Conservation (phyloP, 2,113 vertebrate genomes). For the Cyanoliseus patagonus region DNA sequence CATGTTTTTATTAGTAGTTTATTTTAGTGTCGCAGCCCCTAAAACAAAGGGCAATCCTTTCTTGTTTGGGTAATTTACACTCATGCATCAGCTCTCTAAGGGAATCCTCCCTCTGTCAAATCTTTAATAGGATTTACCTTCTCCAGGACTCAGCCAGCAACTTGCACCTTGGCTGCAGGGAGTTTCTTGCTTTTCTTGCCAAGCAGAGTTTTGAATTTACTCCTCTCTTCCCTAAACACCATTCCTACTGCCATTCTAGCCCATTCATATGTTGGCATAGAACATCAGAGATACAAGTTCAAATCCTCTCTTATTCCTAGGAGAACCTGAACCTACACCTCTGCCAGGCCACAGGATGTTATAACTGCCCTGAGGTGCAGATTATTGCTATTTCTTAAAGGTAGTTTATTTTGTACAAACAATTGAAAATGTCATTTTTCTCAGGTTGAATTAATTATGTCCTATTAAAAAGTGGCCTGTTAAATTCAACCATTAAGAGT, state of each 20-base stretch:
- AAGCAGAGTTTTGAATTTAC: neutral
- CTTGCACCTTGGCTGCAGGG: neutral
- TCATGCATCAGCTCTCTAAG: neutral
- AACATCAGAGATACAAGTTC: neutral
- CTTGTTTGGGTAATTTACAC: neutral
- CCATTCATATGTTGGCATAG: neutral
- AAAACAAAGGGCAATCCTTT: neutral
- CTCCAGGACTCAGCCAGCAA: neutral
- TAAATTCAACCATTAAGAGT: neutral
- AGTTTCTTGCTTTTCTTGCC: neutral
- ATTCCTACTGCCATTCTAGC: neutral
- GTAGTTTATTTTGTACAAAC: neutral
- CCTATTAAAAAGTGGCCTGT: accelerated
- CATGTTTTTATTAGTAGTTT: neutral
- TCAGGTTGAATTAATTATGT: neutral
- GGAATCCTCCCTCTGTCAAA: neutral
- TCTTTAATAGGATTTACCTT: neutral
- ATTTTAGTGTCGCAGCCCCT: neutral
- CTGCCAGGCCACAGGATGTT: neutral
- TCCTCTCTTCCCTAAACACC: neutral
- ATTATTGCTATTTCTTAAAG: neutral
- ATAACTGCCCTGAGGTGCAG: neutral
- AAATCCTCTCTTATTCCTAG: neutral
- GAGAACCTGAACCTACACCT: neutral
- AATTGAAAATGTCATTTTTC: neutral